Evolutionary conservation across 2,888 invertebrate species (phyloP), one percentile per base, ranked within the genome.

Genomic region (Campoletis raptor): DNA sequence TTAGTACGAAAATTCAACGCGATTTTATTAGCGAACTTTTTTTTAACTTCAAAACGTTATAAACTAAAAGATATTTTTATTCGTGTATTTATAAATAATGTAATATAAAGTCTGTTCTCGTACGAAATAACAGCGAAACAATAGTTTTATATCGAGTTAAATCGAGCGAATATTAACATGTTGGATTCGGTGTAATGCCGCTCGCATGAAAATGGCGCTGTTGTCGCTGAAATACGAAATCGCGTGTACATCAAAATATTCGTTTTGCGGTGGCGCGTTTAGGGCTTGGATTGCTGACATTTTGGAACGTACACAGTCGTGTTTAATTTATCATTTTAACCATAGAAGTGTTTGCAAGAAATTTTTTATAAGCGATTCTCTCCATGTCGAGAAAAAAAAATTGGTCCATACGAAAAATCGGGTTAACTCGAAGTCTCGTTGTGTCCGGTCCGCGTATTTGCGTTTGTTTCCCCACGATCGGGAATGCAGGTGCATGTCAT

Each of bases 91-190:
- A 40, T 40, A 57, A 40, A 40, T 40, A 57, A 40, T 24, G 52
- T n/a, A 21, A 57, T 21, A 10, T 52, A 21, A 21, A 15, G 15
- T 15, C 21, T 21, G 24, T 37, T 74, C 42, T 9, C 72, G 37
- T n/a, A 9, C 36, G 42, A 74, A 30, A 76, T 40, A 42, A 61
- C 76, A 64, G 54, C 45, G 45, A 76, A 61, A 54, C 30, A 70
- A 64, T 77, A 74, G 54, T 81, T 81, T 81, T 64, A 36, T 67
- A 67, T 52, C 30, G 64, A 54, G 73, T 54, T 74, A 48, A 64
- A 73, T 52, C 52, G 64, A 73, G 61, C 40, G 66, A 78, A 69
- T 78, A 77, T 66, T 48, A 42, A 54, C 15, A 21, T 54, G 21
- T 69, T 18, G 54, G 42, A 21, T 74, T 81, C 54, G 64, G n/a